Percentiles rank a stretch among this genome's conserved stretches.
Conservation (phyloP, 2,888 invertebrate species). For the Tipula vernalis region DNA sequence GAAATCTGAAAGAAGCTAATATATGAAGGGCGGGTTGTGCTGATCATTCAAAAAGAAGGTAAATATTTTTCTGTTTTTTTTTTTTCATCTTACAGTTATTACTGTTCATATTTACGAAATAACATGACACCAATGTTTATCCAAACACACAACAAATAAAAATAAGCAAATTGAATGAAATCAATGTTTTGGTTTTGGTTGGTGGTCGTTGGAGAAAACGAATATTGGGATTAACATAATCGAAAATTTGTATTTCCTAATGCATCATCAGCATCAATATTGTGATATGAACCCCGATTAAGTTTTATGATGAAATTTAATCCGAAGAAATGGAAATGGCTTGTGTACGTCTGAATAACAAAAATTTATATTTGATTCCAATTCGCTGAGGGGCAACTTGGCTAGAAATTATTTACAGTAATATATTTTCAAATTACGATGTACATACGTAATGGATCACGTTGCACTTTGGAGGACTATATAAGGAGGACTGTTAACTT, state of each 20-base stretch:
- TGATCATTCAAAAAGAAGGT: not conserved
- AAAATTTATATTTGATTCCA: not conserved
- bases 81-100: not conserved
- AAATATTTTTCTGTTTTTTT: not conserved
- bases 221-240: not conserved
- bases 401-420: not conserved
- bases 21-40: not conserved
- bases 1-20: not conserved
- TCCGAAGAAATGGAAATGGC: not conserved
- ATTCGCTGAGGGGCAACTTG: not conserved
- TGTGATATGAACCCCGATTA: not conserved
- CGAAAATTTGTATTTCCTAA: not conserved
- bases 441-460: not conserved
- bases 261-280: not conserved
- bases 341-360: not conserved
- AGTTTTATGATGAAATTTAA: not conserved
- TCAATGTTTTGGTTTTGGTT: not conserved
- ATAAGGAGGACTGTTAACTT: too few species aligned
- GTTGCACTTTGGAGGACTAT: not conserved
- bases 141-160: not conserved
- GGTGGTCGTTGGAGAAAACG: not conserved
- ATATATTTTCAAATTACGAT: not conserved
- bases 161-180: not conserved
- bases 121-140: not conserved
- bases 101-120: not conserved